phyloP scores from a whole-genome alignment of 2,888 invertebrate species.

The Periphyllus acericola region DNA sequence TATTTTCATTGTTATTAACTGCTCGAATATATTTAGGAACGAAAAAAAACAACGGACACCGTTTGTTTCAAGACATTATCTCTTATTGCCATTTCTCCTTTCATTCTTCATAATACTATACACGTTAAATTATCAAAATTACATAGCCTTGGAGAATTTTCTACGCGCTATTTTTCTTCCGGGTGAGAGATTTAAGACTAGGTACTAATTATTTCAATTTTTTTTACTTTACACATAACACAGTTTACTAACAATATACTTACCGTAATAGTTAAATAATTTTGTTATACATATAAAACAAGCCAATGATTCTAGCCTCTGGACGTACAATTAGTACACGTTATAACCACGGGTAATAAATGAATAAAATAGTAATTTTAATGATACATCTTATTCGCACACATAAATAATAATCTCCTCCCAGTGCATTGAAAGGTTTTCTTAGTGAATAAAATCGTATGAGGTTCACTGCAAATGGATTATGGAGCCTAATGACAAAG shows the following conservation, averaged over 20 bases:
- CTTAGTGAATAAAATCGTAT: neutral
- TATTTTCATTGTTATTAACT: neutral
- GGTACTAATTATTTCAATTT: neutral
- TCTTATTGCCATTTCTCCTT: conserved; percentile 28
- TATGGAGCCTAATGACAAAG: neutral
- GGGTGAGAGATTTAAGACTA: conserved; percentile 16
- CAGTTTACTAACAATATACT: neutral
- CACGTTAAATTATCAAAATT: neutral
- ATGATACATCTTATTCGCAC: neutral
- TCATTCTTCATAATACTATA: neutral
- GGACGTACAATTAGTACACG: neutral
- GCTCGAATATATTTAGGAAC: neutral
- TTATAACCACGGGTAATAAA: neutral
- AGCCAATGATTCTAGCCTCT: neutral
- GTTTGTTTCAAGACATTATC: conserved; percentile 22
- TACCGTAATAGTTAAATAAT: neutral
- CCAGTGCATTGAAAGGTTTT: neutral
- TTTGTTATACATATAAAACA: neutral
- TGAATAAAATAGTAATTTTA: neutral
- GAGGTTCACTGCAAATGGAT: neutral
- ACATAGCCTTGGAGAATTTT: neutral
- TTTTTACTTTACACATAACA: neutral
- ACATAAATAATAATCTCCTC: neutral
- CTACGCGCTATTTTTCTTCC: neutral
- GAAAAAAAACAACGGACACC: neutral